These are phyloP conservation scores for Neotoxoptera formosana DNA, from an alignment of 1,140 invertebrate genomes.

Conservation along the genomic window DNA sequence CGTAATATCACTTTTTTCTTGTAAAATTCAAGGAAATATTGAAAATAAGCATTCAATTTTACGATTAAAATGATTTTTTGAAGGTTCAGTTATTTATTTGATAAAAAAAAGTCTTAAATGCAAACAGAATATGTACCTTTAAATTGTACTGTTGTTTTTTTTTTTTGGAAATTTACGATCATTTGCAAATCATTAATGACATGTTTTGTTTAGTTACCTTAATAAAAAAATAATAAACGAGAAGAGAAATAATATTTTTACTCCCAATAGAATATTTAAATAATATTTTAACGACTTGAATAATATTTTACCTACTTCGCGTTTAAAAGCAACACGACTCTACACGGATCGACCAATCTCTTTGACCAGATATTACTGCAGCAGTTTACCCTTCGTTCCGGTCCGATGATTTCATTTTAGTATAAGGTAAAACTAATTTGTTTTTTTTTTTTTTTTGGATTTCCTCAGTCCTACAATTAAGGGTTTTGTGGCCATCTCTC, in stretches of 20 bases:
- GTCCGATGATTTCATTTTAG: constrained; percentile 24
- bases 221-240: background rate
- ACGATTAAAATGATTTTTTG: background rate
- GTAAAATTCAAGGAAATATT: too few relatives aligned
- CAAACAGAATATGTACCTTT: background rate
- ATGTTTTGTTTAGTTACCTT: background rate
- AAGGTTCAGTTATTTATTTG: background rate
- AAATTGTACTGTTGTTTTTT: background rate
- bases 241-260: background rate
- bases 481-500: background rate
- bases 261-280: background rate
- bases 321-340: background rate
- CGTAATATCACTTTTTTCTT: background rate
- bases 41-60: background rate
- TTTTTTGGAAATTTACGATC: too few relatives aligned
- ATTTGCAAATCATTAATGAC: background rate
- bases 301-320: background rate
- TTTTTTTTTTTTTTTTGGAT: constrained; percentile 30
- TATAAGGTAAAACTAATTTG: constrained; percentile 18
- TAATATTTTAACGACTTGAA: background rate
- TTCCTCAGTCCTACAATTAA: constrained; percentile 30
- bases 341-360: background rate
- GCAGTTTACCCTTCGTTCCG: background rate
- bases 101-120: background rate
- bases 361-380: background rate